A percentile compares a stretch with the other conserved stretches of the same genome.
Conservation (phyloP, 1,140 invertebrate species). For the Pseudoatta argentina region DNA sequence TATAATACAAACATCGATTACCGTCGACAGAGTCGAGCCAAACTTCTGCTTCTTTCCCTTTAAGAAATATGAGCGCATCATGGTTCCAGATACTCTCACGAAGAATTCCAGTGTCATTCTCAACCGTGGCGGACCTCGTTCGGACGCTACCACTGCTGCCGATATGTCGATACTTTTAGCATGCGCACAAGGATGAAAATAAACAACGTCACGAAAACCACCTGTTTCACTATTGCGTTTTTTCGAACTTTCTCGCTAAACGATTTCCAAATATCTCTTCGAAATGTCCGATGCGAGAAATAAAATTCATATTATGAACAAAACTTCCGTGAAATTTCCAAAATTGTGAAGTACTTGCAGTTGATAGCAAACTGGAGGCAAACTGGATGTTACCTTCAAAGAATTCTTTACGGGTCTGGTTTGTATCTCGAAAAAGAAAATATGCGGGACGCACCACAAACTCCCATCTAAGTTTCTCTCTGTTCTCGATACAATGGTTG, state of each 20-base stretch:
- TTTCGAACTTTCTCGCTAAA: neutral
- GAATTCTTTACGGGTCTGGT: neutral
- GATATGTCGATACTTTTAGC: conserved; percentile 68
- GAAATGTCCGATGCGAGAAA: neutral
- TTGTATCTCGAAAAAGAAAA: conserved; percentile 21
- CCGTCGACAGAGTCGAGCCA: conserved; percentile 83
- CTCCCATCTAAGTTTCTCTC: neutral
- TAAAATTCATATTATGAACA: neutral
- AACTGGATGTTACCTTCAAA: neutral
- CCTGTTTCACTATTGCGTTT: conserved; percentile 55
- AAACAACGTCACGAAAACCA: conserved; percentile 72
- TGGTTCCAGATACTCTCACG: conserved; percentile 80
- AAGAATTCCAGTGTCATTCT: conserved; percentile 83
- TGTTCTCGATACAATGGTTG: neutral
- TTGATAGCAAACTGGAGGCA: neutral
- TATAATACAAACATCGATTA: conserved; percentile 74
- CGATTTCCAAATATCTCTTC: neutral
- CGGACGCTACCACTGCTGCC: conserved; percentile 31
- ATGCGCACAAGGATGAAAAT: conserved; percentile 53
- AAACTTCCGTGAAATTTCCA: neutral
- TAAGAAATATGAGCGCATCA: conserved; percentile 80
- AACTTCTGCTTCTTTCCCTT: conserved; percentile 81
- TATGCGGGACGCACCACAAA: neutral
- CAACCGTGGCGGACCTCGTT: conserved; percentile 49
- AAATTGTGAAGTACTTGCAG: neutral